These are phyloP conservation scores for Spisula subtruncata DNA, from an alignment of 2,888 invertebrate species.

Conservation along the genomic window DNA sequence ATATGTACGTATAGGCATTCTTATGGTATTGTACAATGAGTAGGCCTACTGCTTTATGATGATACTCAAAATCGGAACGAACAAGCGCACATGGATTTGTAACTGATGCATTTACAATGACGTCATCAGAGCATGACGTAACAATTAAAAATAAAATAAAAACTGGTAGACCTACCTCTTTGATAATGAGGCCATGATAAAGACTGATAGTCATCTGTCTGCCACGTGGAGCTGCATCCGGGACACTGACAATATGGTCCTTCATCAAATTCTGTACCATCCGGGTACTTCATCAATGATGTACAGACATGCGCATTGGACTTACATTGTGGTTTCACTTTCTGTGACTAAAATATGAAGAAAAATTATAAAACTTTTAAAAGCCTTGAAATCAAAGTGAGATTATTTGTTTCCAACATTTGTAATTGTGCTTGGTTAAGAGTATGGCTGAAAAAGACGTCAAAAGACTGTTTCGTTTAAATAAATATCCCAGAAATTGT, in stretches of 20 bases:
- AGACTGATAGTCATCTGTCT: constrained; percentile 59
- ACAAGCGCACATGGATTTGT: too few relatives aligned
- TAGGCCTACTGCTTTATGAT: too few relatives aligned
- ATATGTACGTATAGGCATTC: too few relatives aligned
- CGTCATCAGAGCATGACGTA: too few relatives aligned
- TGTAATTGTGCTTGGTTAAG: too few relatives aligned
- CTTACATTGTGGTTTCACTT: constrained; percentile 52
- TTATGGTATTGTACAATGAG: too few relatives aligned
- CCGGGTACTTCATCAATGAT: constrained; percentile 71
- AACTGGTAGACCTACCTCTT: constrained; percentile 52
- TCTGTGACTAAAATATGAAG: constrained; percentile 12
- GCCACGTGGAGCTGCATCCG: constrained; percentile 65
- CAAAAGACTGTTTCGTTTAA: too few relatives aligned
- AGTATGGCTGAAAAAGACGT: too few relatives aligned
- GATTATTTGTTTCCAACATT: too few relatives aligned
- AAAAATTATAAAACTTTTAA: constrained; percentile 9
- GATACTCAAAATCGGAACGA: too few relatives aligned
- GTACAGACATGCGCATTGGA: constrained; percentile 74
- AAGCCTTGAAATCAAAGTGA: background rate
- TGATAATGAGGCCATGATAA: constrained; percentile 70
- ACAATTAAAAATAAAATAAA: background rate
- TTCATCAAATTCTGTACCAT: constrained; percentile 70
- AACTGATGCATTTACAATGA: too few relatives aligned
- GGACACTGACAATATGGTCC: constrained; percentile 70
- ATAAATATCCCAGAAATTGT: too few relatives aligned